phyloP scores from a whole-genome alignment of 2,888 invertebrate species.

The Melieria crassipennis region DNA sequence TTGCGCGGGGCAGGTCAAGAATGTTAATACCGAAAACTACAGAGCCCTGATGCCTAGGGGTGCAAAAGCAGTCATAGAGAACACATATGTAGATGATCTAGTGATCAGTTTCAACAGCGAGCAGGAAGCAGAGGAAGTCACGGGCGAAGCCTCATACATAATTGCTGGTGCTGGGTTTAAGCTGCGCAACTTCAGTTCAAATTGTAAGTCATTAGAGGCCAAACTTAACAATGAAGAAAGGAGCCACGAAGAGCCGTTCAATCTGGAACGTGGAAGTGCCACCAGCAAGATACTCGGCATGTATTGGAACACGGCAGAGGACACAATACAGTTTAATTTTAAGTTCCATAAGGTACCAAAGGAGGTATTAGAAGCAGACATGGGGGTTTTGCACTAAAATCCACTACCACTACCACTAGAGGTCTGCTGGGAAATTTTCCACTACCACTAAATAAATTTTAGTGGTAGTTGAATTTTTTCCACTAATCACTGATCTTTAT shows the following conservation, averaged over 20 bases:
- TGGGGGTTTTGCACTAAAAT: no score
- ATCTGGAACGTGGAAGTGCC: neutral
- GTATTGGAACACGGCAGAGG: conserved; percentile 9
- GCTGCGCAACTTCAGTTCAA: conserved; percentile 20
- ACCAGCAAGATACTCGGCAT: conserved; percentile 13
- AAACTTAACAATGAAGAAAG: neutral
- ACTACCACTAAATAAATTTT: no score
- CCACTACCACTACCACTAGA: no score
- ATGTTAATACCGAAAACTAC: conserved; percentile 45
- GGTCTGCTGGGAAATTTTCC: no score
- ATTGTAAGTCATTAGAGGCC: neutral
- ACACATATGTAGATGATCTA: conserved; percentile 41
- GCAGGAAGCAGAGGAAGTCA: conserved; percentile 38
- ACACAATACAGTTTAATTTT: conserved; percentile 5
- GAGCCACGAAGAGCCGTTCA: neutral
- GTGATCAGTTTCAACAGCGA: conserved; percentile 46
- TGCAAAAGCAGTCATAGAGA: conserved; percentile 36
- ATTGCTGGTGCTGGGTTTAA: conserved; percentile 26
- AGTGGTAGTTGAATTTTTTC: no score
- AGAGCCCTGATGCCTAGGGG: conserved; percentile 33
- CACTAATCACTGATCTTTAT: no score
- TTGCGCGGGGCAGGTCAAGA: conserved; percentile 50
- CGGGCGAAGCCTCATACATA: conserved; percentile 4
- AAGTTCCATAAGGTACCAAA: conserved; percentile 1
- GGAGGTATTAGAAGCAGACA: neutral